A percentile compares a stretch with the other conserved stretches of the same genome.
Conservation (phyloP, 2,888 invertebrate species). For the Bellardia pandia region DNA sequence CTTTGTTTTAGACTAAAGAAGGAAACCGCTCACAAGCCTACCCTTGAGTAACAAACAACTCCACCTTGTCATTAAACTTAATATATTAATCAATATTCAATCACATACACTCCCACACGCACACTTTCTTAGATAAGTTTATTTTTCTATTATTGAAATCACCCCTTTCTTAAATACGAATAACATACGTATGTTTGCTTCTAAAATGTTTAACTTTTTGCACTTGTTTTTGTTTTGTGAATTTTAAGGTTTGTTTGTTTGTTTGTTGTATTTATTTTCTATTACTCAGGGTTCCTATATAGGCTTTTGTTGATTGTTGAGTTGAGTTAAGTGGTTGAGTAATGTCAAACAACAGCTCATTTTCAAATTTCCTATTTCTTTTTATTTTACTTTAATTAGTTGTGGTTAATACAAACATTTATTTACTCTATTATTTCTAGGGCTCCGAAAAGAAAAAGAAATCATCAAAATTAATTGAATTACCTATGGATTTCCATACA, state of each 20-base stretch:
- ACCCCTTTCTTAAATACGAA: slow-evolving; percentile 11
- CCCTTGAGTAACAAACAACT: slow-evolving; percentile 82
- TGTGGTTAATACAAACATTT: slow-evolving; percentile 16
- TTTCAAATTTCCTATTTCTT: slow-evolving; percentile 71
- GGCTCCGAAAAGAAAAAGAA: slow-evolving; percentile 90
- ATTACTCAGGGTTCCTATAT: slow-evolving; percentile 49
- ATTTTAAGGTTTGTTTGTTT: slow-evolving; percentile 51
- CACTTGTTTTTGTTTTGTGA: slow-evolving; percentile 30
- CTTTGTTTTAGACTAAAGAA: slow-evolving; percentile 74
- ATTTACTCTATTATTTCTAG: slow-evolving; percentile 74
- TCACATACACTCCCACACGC: slow-evolving; percentile 2
- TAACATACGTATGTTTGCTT: slow-evolving; percentile 12
- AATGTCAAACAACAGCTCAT: slow-evolving; percentile 23
- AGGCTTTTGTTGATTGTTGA: slow-evolving; percentile 60
- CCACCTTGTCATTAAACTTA: slow-evolving; percentile 76
- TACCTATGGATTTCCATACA: slow-evolving; percentile 92
- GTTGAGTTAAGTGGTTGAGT: not conserved
- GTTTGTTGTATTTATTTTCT: slow-evolving; percentile 12
- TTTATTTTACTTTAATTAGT: slow-evolving; percentile 50
- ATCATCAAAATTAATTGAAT: slow-evolving; percentile 91
- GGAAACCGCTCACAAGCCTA: slow-evolving; percentile 83
- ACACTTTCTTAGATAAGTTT: slow-evolving; percentile 31
- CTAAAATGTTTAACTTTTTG: slow-evolving; percentile 34
- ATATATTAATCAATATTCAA: slow-evolving; percentile 28
- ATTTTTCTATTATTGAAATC: slow-evolving; percentile 33